Conservation (phyloP, 2,113 vertebrate species). For the Heliornis fulica region DNA sequence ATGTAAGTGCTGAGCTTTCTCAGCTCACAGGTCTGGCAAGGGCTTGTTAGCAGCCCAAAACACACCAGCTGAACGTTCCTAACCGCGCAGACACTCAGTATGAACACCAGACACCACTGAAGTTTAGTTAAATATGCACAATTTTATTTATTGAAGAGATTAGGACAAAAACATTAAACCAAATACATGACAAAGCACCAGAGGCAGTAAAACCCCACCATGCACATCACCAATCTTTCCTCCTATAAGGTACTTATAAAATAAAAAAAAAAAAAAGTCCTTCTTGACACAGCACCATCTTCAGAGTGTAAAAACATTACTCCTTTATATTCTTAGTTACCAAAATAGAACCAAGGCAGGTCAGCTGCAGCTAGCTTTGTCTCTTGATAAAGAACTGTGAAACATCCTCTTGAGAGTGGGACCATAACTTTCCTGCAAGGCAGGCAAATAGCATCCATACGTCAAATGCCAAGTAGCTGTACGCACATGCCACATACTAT, state of each 20-base stretch:
- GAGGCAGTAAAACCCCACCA: slow-evolving; percentile 96
- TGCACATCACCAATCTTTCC: slow-evolving; percentile 86
- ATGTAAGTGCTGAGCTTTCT: background rate
- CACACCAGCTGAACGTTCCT: background rate
- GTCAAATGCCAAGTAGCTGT: slow-evolving; percentile 83
- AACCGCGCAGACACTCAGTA: background rate
- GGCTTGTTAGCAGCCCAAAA: background rate
- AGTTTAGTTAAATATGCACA: slow-evolving; percentile 88
- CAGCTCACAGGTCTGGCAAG: background rate
- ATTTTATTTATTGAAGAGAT: slow-evolving; percentile 99
- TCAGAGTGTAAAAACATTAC: slow-evolving; percentile 86
- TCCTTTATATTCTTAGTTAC: slow-evolving; percentile 78
- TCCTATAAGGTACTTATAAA: slow-evolving; percentile 76
- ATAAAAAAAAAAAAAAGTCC: slow-evolving; percentile 73
- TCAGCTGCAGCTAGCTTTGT: slow-evolving; percentile 80
- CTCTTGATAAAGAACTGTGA: slow-evolving; percentile 76
- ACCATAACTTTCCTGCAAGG: slow-evolving; percentile 77
- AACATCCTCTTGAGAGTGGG: slow-evolving; percentile 69
- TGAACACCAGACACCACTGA: background rate
- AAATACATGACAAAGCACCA: slow-evolving; percentile 99
- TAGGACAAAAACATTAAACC: slow-evolving; percentile 99
- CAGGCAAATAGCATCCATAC: slow-evolving; percentile 91
- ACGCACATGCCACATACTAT: slow-evolving; percentile 95
- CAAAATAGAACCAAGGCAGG: slow-evolving; percentile 82
- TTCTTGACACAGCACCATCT: slow-evolving; percentile 94